These are phyloP conservation scores for Notamacropus eugenii DNA, from an alignment of 2,797 vertebrate genomes.

Conservation along the genomic window DNA sequence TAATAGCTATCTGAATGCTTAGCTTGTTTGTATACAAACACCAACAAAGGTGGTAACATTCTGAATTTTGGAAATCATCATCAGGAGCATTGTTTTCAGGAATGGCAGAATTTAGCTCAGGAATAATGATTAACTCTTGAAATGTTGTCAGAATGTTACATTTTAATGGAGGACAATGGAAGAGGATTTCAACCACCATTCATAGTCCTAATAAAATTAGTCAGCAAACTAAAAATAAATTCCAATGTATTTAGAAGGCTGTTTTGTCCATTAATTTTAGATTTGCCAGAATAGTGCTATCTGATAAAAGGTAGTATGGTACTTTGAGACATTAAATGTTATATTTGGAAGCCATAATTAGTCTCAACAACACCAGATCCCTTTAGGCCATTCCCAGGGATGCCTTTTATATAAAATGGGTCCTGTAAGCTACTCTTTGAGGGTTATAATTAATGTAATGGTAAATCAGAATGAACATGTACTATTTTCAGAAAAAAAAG, in stretches of 20 bases:
- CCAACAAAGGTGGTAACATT: slow-evolving; percentile 37
- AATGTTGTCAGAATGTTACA: slow-evolving; percentile 26
- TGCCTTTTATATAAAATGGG: background rate
- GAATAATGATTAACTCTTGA: slow-evolving; percentile 53
- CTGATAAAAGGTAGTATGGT: background rate
- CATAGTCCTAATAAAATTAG: background rate
- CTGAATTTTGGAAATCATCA: slow-evolving; percentile 21
- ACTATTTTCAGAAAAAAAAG: background rate
- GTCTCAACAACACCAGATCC: background rate
- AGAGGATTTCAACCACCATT: background rate
- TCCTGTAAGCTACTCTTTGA: slow-evolving; percentile 18
- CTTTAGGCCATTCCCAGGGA: slow-evolving; percentile 27
- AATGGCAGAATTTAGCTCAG: slow-evolving; percentile 29
- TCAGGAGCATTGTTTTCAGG: slow-evolving; percentile 47
- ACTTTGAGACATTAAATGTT: slow-evolving; percentile 5
- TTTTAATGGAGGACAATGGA: background rate
- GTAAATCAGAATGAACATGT: slow-evolving; percentile 34
- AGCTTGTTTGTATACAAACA: slow-evolving; percentile 38
- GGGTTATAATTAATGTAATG: background rate
- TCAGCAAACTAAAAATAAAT: slow-evolving; percentile 22
- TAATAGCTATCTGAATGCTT: slow-evolving; percentile 48
- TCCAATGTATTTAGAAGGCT: slow-evolving; percentile 5
- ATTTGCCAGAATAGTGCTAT: background rate
- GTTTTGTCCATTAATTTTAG: background rate
- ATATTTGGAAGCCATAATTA: background rate